Percentiles rank a stretch among this genome's conserved stretches.
Conservation (phyloP, 2,113 vertebrate genomes). For the Scomber japonicus region DNA sequence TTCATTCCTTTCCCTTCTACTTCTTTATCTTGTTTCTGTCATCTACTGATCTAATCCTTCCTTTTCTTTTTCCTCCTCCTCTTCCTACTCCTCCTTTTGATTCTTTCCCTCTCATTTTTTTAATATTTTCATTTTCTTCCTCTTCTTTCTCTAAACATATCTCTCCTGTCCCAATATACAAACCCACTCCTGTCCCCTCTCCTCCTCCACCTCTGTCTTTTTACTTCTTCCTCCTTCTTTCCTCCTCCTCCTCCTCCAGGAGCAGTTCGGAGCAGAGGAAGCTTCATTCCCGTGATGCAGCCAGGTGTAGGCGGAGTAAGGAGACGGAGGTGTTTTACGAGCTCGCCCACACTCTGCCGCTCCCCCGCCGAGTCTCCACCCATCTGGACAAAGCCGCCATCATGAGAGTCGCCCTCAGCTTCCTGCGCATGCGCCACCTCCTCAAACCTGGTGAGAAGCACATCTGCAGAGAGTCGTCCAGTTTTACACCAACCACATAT, state of each 20-base stretch:
- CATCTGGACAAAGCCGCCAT: slow-evolving; percentile 94
- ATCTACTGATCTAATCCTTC: no score
- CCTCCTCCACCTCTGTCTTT: neutral
- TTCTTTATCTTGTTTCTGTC: no score
- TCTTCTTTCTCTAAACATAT: neutral
- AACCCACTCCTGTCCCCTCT: neutral
- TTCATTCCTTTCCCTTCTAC: no score
- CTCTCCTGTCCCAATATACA: no score
- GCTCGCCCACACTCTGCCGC: slow-evolving; percentile 89
- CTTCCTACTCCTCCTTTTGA: no score
- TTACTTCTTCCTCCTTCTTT: neutral
- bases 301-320: slow-evolving; percentile 89
- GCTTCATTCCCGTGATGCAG: slow-evolving; percentile 91
- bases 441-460: slow-evolving; percentile 79
- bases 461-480: no score
- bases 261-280: slow-evolving; percentile 89
- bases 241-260: slow-evolving; percentile 68
- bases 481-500: no score
- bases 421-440: slow-evolving; percentile 87
- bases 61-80: no score
- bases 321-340: slow-evolving; percentile 93
- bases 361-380: slow-evolving; percentile 88
- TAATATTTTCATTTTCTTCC: neutral
- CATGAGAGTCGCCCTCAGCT: slow-evolving; percentile 92
- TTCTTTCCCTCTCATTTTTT: neutral